Evolutionary conservation across 2,797 vertebrate species (phyloP), one percentile per base, ranked within the genome.

Genomic region (Aulostomus chinensis): DNA sequence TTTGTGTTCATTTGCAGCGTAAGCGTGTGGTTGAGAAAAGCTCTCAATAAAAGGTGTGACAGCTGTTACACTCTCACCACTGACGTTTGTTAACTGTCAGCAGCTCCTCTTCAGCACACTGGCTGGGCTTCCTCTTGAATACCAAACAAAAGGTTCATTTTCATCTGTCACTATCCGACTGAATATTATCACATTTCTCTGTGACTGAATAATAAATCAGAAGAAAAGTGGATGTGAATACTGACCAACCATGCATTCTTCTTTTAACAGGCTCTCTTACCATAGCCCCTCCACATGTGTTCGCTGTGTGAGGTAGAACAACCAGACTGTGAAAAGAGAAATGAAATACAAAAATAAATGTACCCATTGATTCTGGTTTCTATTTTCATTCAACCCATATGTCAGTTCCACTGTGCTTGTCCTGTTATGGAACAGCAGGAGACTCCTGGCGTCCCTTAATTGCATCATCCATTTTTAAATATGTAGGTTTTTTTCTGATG

Each of bases 21-120:
- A 32, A 35, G 20, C 56, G 58, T 33, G 32, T 25, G n/a, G 54
- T 46, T 36, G 40, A 76, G 70, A 59, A 46, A 42, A 17, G 45
- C 50, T 52, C 54, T 58, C 70, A 75, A 49, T 71, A 62, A 68
- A 62, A 68, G 35, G 12, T 54, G 47, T 59, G 57, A 68, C 59
- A 46, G 46, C 34, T 37, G 17, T 12, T 24, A n/a, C n/a, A n/a
- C 63, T 37, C 48, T 57, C 58, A 30, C 33, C 33, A 28, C 35
- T 24, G 10, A 11, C 39, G 28, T 65, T 61, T 73, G 56, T n/a
- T n/a, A n/a, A 53, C 34, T 47, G 45, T 61, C 48, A 51, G 21
- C 57, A 32, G 45, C 48, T 63, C 2, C 20, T 64, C 37, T 58
- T 11, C 40, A 31, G 56, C 51, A 49, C 35, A 41, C 37, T 0